A percentile compares a stretch with the other conserved stretches of the same genome.
Evolutionary conservation across 2,797 vertebrate genomes (phyloP).

Genomic region (Acanthiza pusilla): DNA sequence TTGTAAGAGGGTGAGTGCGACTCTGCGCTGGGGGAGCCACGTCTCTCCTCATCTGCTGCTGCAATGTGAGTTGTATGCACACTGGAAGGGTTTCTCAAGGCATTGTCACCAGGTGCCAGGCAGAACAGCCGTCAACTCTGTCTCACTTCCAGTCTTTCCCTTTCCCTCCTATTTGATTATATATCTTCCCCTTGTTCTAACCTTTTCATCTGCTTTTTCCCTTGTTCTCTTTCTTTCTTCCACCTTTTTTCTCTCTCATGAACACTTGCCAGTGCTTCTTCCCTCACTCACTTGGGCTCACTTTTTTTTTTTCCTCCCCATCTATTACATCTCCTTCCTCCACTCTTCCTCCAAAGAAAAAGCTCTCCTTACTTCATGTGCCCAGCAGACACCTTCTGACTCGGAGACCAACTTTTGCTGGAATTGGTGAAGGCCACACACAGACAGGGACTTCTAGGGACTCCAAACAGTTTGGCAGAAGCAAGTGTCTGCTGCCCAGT

Average conservation of each 20-base stretch:
- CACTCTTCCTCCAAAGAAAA: background rate
- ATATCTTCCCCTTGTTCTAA: background rate
- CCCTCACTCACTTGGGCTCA: background rate
- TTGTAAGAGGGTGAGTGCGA: background rate
- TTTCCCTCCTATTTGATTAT: background rate
- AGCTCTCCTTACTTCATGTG: slow-evolving; percentile 22
- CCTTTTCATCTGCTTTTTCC: background rate
- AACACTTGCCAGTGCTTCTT: background rate
- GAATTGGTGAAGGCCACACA: background rate
- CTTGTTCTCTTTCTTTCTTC: background rate
- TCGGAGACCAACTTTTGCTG: background rate
- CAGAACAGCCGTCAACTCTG: background rate
- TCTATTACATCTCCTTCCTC: slow-evolving; percentile 28
- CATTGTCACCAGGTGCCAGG: background rate
- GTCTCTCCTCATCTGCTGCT: slow-evolving; percentile 33
- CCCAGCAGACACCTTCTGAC: background rate
- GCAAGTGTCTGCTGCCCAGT: background rate
- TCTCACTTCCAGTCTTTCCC: background rate
- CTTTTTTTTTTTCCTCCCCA: slow-evolving; percentile 35
- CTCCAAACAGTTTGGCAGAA: background rate
- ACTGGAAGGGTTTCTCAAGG: background rate
- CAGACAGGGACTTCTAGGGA: background rate
- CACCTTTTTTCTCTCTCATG: background rate
- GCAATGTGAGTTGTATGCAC: background rate
- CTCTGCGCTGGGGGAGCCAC: background rate